Conservation (phyloP, 2,113 vertebrate species). For the Calypte anna region DNA sequence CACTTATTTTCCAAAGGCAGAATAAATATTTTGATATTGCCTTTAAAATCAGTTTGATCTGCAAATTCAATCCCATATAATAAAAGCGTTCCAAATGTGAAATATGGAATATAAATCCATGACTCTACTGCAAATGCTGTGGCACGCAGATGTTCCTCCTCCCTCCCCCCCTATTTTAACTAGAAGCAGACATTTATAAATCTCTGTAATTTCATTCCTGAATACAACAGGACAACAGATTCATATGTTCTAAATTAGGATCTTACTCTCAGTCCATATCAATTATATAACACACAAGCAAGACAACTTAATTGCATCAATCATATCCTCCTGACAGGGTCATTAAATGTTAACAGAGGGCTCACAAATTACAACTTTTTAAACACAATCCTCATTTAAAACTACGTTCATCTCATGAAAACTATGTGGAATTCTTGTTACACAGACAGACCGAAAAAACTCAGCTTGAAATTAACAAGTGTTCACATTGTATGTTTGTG, state of each 20-base stretch:
- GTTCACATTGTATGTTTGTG: not conserved
- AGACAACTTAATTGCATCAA: conserved; percentile 86
- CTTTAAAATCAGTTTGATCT: conserved; percentile 70
- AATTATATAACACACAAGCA: conserved; percentile 88
- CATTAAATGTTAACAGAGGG: conserved; percentile 80
- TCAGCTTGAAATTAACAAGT: not conserved
- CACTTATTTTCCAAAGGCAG: conserved; percentile 48
- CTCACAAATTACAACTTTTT: conserved; percentile 75
- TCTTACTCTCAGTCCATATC: conserved; percentile 85
- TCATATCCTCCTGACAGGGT: conserved; percentile 79
- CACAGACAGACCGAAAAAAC: not conserved
- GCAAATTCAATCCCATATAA: conserved; percentile 62
- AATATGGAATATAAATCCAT: conserved; percentile 68
- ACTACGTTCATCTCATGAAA: conserved; percentile 21
- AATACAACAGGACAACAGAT: conserved; percentile 82
- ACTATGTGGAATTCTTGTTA: not conserved
- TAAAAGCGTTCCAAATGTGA: conserved; percentile 68
- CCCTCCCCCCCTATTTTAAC: conserved; percentile 60
- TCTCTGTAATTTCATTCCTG: conserved; percentile 82
- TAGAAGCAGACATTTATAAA: conserved; percentile 83
- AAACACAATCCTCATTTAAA: conserved; percentile 64
- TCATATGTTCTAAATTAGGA: conserved; percentile 87
- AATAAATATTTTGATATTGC: conserved; percentile 62
- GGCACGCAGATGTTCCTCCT: conserved; percentile 69
- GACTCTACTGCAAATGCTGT: conserved; percentile 68